Conservation (phyloP, 2,888 invertebrate species). For the Uloborus plumipes region DNA sequence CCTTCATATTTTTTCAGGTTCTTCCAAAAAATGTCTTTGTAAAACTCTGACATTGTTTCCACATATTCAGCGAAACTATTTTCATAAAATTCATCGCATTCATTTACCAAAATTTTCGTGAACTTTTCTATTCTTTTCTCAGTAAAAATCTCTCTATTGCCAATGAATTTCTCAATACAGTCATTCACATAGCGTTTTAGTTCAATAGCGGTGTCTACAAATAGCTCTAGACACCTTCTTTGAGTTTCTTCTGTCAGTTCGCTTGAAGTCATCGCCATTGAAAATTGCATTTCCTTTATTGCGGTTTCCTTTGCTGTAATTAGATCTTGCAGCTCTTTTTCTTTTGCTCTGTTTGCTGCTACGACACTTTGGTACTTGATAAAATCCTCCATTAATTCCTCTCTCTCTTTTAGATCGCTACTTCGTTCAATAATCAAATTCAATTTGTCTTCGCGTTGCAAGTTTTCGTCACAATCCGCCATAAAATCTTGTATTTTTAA, state of each 20-base stretch:
- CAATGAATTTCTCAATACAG: not conserved
- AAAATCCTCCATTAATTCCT: not conserved
- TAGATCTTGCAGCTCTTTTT: not conserved
- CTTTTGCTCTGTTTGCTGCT: not conserved
- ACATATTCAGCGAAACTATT: not conserved
- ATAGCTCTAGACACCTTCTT: not conserved
- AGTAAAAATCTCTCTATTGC: not conserved
- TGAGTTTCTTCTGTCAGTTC: constrained; percentile 4
- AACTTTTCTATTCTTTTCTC: constrained; percentile 4
- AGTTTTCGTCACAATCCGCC: not conserved
- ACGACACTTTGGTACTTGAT: not conserved
- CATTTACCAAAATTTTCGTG: not conserved
- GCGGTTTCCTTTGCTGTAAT: not conserved
- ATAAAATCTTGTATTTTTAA: constrained; percentile 12
- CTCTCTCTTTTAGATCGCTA: not conserved
- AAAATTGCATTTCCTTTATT: not conserved
- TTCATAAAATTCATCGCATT: not conserved
- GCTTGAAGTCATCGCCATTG: not conserved
- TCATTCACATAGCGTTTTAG: not conserved
- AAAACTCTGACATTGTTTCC: constrained; percentile 12
- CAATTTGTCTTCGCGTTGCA: not conserved
- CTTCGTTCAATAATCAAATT: not conserved
- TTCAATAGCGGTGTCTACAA: not conserved
- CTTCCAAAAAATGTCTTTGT: constrained; percentile 38
- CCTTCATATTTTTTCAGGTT: constrained; percentile 8